Evolutionary conservation across 2,113 vertebrate species (phyloP).

Genomic region (Leptodactylus fuscus): DNA sequence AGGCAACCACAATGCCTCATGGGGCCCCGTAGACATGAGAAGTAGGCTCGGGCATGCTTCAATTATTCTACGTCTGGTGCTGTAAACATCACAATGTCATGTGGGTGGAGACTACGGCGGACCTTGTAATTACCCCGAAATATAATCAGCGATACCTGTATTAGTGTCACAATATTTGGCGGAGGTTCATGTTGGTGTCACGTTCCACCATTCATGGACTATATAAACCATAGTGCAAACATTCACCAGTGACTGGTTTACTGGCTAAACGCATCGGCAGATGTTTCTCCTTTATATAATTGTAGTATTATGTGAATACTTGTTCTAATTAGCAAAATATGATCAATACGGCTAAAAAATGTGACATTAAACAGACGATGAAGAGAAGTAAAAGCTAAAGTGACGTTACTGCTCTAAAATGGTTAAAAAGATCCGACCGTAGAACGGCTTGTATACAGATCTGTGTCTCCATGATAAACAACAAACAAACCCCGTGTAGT

Average conservation of each 20-base stretch:
- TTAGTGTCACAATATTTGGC: neutral
- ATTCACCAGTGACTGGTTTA: neutral
- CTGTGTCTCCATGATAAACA: neutral
- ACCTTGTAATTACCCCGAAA: neutral
- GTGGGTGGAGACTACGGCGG: neutral
- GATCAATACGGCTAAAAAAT: neutral
- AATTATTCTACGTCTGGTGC: neutral
- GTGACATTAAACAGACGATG: neutral
- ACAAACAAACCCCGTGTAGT: neutral
- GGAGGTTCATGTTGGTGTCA: neutral
- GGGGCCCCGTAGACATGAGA: neutral
- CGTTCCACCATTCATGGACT: neutral
- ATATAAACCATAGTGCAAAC: conserved; percentile 12
- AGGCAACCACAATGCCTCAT: conserved; percentile 1
- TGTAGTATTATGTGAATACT: neutral
- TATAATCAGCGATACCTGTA: neutral
- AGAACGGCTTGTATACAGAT: neutral
- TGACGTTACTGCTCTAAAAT: neutral
- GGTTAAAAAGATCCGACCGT: neutral
- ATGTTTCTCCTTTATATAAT: neutral
- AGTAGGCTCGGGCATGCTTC: neutral
- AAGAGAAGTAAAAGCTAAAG: neutral
- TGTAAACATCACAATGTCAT: neutral
- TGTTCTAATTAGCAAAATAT: neutral
- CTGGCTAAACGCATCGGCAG: conserved; percentile 25